Evolutionary conservation across 2,888 invertebrate genomes (phyloP).

Genomic region (Megastigmus dorsalis): DNA sequence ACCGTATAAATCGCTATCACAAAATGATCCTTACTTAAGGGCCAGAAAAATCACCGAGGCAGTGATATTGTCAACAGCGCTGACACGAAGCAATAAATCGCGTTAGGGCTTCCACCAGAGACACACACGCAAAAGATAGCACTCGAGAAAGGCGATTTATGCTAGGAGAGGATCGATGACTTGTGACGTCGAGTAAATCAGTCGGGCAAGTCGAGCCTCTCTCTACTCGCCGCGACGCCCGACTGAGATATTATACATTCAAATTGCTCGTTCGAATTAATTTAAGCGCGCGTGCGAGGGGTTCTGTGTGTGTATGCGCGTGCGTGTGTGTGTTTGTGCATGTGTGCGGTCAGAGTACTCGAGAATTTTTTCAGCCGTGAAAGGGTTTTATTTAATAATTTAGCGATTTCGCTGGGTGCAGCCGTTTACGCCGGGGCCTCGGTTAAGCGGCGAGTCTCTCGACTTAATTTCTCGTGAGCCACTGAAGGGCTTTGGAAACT

Average conservation of each 20-base stretch:
- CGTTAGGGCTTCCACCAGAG: too few relatives aligned
- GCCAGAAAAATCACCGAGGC: neutral
- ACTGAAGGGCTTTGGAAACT: too few relatives aligned
- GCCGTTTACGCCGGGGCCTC: neutral
- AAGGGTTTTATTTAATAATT: slow-evolving; percentile 28
- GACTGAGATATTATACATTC: slow-evolving; percentile 41
- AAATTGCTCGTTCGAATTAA: slow-evolving; percentile 46
- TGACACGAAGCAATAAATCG: neutral
- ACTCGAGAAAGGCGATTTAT: neutral
- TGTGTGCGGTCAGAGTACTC: neutral
- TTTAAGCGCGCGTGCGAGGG: slow-evolving; percentile 18
- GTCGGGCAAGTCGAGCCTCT: neutral
- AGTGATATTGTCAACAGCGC: too few relatives aligned
- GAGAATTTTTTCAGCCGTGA: slow-evolving; percentile 34
- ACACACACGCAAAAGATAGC: neutral
- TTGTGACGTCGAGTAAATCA: slow-evolving; percentile 40
- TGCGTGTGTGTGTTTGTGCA: too few relatives aligned
- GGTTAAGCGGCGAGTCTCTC: neutral
- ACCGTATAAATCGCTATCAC: neutral
- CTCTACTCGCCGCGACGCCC: neutral
- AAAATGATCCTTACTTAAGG: neutral
- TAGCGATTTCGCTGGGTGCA: neutral
- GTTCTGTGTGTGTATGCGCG: too few relatives aligned
- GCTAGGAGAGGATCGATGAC: slow-evolving; percentile 38
- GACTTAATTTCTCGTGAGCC: neutral